Conservation (phyloP, 2,888 invertebrate genomes). For the Tolmerus cingulatus region DNA sequence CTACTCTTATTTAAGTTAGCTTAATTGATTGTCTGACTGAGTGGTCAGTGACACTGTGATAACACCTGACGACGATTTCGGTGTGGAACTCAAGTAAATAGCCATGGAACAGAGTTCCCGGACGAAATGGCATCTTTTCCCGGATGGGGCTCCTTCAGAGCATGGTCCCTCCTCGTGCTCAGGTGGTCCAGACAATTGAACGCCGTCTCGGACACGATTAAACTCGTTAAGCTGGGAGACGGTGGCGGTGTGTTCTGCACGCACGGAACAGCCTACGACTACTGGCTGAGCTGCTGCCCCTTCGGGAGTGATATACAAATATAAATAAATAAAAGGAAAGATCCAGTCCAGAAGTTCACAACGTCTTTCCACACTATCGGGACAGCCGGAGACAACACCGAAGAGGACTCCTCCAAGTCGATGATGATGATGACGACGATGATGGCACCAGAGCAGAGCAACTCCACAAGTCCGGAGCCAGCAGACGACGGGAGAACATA, state of each 20-base stretch:
- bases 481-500: constrained; percentile 20
- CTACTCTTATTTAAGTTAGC: neutral
- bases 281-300: neutral
- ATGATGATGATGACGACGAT: neutral
- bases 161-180: neutral
- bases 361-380: neutral
- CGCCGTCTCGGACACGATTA: neutral
- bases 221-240: neutral
- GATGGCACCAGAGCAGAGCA: neutral
- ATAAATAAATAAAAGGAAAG: neutral
- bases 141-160: constrained; percentile 12
- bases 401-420: neutral
- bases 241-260: neutral
- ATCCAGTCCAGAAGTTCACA: neutral
- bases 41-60: neutral
- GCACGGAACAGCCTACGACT: neutral
- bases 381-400: neutral
- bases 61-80: neutral
- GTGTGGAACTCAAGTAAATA: neutral
- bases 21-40: neutral
- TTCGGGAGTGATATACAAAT: neutral
- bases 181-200: neutral
- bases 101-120: constrained; percentile 12
- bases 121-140: constrained; percentile 23
- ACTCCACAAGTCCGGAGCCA: neutral